A percentile compares a stretch with the other conserved stretches of the same genome.
These are phyloP conservation scores for Sebastes taczanowskii DNA, from an alignment of 2,797 vertebrate species.

Conservation along the genomic window DNA sequence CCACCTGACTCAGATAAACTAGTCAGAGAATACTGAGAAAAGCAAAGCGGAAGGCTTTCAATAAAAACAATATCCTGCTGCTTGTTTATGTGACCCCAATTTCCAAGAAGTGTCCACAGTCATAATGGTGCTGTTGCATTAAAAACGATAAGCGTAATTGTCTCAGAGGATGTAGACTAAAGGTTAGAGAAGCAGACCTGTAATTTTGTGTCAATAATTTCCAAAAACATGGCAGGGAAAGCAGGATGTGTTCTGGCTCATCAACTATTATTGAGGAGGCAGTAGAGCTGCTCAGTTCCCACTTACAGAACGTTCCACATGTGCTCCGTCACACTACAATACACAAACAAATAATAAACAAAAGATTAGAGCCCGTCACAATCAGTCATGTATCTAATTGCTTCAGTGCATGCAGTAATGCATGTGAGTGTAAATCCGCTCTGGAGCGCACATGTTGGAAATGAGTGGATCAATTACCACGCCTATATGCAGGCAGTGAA, in stretches of 20 bases:
- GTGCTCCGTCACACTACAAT: background rate
- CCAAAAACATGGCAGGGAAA: background rate
- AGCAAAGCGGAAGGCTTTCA: background rate
- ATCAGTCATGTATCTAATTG: background rate
- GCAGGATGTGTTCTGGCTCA: background rate
- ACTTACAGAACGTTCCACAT: background rate
- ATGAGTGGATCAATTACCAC: constrained; percentile 19
- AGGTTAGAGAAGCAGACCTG: background rate
- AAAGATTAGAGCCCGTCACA: background rate
- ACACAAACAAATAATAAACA: constrained; percentile 25
- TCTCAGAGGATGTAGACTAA: background rate
- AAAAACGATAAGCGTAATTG: background rate
- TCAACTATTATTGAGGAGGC: background rate
- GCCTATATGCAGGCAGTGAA: background rate
- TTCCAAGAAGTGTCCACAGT: constrained; percentile 39
- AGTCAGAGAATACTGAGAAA: constrained; percentile 2
- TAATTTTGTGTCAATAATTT: background rate
- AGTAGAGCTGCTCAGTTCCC: background rate
- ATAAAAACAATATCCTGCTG: constrained; percentile 49
- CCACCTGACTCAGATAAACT: constrained; percentile 57
- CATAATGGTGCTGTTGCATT: constrained; percentile 6
- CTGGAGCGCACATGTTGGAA: background rate
- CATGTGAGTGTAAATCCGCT: background rate
- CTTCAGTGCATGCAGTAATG: background rate
- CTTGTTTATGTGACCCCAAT: constrained; percentile 49